phyloP scores from a whole-genome alignment of 2,888 invertebrate species.

The Pachliopta kotzebuea region DNA sequence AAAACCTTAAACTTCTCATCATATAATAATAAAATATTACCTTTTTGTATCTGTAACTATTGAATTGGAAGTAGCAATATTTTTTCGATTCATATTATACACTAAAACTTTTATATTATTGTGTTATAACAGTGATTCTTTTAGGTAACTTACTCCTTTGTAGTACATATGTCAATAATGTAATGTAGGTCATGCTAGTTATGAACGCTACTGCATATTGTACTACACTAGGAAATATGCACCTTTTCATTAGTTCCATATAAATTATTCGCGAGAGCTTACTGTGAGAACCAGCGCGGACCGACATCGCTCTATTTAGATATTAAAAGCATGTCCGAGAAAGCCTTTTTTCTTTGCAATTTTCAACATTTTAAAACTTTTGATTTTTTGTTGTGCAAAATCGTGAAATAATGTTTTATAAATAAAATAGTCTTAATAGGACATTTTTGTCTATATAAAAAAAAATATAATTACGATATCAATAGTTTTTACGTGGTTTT shows the following conservation, averaged over 20 bases:
- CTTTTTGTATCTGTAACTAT: no score
- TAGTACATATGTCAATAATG: background rate
- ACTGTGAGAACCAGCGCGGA: slow-evolving; percentile 14
- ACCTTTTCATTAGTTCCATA: slow-evolving; percentile 13
- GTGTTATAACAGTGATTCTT: background rate
- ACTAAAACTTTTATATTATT: background rate
- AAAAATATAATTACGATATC: no score
- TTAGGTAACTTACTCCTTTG: background rate
- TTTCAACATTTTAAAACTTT: background rate
- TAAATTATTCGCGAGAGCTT: background rate
- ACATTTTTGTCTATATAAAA: no score
- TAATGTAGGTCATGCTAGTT: slow-evolving; percentile 10
- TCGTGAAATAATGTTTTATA: background rate
- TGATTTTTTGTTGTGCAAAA: background rate
- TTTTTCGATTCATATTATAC: no score
- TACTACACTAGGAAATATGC: background rate
- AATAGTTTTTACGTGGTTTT: no score
- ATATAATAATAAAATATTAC: no score
- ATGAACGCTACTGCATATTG: slow-evolving; percentile 3
- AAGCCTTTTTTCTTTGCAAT: slow-evolving; percentile 20
- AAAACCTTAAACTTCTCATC: no score
- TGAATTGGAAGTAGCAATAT: no score
- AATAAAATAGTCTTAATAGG: background rate
- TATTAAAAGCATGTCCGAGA: slow-evolving; percentile 15
- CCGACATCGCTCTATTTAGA: slow-evolving; percentile 1